Conservation (phyloP, 1,140 invertebrate species). For the Pseudomyrmex concolor region DNA sequence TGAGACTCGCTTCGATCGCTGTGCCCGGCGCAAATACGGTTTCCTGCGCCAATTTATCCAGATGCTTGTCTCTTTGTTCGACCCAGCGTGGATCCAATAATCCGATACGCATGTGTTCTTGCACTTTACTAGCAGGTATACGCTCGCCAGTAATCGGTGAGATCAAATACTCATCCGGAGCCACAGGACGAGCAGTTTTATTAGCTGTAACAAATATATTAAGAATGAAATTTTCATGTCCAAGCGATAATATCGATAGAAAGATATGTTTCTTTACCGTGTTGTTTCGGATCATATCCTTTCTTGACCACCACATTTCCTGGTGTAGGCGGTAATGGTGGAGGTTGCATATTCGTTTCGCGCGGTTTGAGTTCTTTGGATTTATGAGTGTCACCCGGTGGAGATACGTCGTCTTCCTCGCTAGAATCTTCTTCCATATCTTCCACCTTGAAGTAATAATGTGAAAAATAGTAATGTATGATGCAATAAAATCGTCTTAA, state of each 20-base stretch:
- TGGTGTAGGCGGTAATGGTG: constrained; percentile 93
- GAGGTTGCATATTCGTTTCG: constrained; percentile 85
- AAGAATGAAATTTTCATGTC: constrained; percentile 14
- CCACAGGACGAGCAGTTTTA: constrained; percentile 86
- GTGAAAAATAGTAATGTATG: neutral
- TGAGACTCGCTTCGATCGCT: constrained; percentile 97
- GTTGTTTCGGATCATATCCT: constrained; percentile 97
- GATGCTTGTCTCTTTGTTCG: constrained; percentile 96
- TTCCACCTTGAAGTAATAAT: constrained; percentile 86
- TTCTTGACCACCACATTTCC: constrained; percentile 98
- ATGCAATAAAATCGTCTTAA: neutral
- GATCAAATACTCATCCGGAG: constrained; percentile 96
- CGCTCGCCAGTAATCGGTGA: constrained; percentile 99
- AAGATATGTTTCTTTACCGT: constrained; percentile 75
- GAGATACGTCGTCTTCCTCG: constrained; percentile 88
- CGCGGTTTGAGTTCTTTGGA: constrained; percentile 84
- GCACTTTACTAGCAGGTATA: constrained; percentile 98
- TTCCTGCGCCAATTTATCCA: constrained; percentile 94
- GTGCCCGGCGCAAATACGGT: constrained; percentile 94
- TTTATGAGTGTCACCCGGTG: constrained; percentile 82
- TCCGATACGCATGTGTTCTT: constrained; percentile 99
- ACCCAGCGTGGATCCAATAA: constrained; percentile 99
- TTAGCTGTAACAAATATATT: constrained; percentile 79
- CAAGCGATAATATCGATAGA: neutral
- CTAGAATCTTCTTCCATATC: constrained; percentile 96